A percentile compares a stretch with the other conserved stretches of the same genome.
phyloP scores from a whole-genome alignment of 2,888 invertebrate species.

The Mongoloraphidia duomilia region DNA sequence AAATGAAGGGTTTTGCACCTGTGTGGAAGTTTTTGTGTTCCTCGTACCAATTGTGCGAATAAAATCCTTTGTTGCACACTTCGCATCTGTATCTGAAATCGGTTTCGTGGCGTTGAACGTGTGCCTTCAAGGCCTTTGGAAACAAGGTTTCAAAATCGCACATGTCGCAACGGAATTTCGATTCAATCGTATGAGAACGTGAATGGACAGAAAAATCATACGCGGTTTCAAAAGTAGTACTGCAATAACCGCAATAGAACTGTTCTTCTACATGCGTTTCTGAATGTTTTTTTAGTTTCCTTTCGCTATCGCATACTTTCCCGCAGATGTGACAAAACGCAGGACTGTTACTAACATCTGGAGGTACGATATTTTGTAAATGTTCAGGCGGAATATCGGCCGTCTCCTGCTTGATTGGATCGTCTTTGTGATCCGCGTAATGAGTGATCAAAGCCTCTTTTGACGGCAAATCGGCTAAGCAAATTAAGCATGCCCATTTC shows the following conservation, averaged over 20 bases:
- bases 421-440: constrained; percentile 15
- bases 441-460: constrained; percentile 16
- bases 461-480: constrained; percentile 10
- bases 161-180: constrained; percentile 24
- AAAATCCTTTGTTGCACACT: constrained; percentile 39
- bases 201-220: constrained; percentile 26
- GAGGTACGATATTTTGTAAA: too few species aligned
- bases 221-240: constrained; percentile 25
- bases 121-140: constrained; percentile 24
- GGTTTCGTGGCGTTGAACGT: constrained; percentile 24
- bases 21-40: constrained; percentile 32
- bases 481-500: constrained; percentile 17
- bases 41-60: constrained; percentile 16
- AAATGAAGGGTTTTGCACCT: constrained; percentile 34
- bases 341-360: background rate
- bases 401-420: constrained; percentile 7
- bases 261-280: constrained; percentile 26
- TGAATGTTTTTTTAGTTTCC: constrained; percentile 25
- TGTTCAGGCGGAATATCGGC: too few species aligned
- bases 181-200: constrained; percentile 24
- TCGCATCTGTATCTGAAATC: constrained; percentile 36
- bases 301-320: constrained; percentile 23
- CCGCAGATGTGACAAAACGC: constrained; percentile 25
- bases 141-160: constrained; percentile 25
- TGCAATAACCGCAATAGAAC: constrained; percentile 27